A percentile compares a stretch with the other conserved stretches of the same genome.
These are phyloP conservation scores for Tenodera sinensis DNA, from an alignment of 2,888 invertebrate genomes.

Conservation along the genomic window DNA sequence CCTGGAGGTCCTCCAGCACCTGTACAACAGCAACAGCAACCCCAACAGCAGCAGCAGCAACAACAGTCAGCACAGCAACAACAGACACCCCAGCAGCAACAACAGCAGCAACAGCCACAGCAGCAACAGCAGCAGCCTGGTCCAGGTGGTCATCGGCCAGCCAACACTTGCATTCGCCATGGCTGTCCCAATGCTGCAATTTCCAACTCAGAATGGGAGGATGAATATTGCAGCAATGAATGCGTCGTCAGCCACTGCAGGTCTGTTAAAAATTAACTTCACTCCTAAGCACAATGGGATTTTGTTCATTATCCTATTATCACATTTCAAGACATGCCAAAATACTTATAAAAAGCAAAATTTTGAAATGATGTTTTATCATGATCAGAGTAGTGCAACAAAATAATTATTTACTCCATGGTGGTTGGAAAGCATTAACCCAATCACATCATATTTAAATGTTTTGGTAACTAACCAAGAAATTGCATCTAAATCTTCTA, in stretches of 20 bases:
- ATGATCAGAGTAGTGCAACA: too few relatives aligned
- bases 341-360: too few relatives aligned
- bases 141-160: slow-evolving; percentile 41
- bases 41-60: slow-evolving; percentile 41
- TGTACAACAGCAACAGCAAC: slow-evolving; percentile 45
- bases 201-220: slow-evolving; percentile 92
- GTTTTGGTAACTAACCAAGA: too few relatives aligned
- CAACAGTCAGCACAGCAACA: slow-evolving; percentile 34
- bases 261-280: slow-evolving; percentile 42
- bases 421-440: too few relatives aligned
- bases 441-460: too few relatives aligned
- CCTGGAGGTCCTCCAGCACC: slow-evolving; percentile 41
- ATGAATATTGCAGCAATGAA: slow-evolving; percentile 95
- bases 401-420: too few relatives aligned
- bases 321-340: too few relatives aligned
- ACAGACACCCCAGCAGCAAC: slow-evolving; percentile 38
- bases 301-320: background rate
- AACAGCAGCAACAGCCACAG: slow-evolving; percentile 40
- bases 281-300: slow-evolving; percentile 36
- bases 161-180: slow-evolving; percentile 73
- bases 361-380: too few relatives aligned
- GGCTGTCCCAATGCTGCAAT: slow-evolving; percentile 89
- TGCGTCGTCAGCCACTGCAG: slow-evolving; percentile 96
- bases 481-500: too few relatives aligned
- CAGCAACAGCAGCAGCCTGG: slow-evolving; percentile 37